Conservation (phyloP, 2,888 invertebrate genomes). For the Nycteola revayana region DNA sequence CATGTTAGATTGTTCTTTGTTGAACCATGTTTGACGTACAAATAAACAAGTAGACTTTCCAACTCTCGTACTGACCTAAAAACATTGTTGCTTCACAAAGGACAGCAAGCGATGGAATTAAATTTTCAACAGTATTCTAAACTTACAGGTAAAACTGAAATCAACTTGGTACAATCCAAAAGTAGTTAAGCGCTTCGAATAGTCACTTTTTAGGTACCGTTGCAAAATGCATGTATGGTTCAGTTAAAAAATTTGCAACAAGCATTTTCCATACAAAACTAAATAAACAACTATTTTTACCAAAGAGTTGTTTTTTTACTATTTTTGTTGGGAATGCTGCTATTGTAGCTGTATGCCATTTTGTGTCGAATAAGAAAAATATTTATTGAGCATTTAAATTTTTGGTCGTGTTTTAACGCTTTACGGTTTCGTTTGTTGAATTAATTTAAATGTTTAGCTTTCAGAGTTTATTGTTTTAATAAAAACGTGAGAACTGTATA, state of each 20-base stretch:
- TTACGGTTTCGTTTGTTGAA: too few species aligned
- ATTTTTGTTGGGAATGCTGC: slow-evolving; percentile 5
- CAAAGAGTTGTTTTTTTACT: too few species aligned
- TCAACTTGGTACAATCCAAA: neutral
- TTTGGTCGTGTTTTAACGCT: neutral
- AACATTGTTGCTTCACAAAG: neutral
- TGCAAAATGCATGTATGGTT: too few species aligned
- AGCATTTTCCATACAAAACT: too few species aligned
- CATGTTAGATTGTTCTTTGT: neutral
- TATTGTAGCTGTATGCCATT: slow-evolving; percentile 12
- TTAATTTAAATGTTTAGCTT: too few species aligned
- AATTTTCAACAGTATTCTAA: neutral
- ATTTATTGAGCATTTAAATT: slow-evolving; percentile 16
- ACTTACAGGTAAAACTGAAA: neutral
- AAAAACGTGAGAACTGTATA: too few species aligned
- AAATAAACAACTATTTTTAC: slow-evolving; percentile 1
- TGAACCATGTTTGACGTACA: slow-evolving; percentile 1
- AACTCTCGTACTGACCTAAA: neutral
- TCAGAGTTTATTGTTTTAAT: too few species aligned
- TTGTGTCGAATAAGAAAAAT: slow-evolving; percentile 12
- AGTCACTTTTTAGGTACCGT: too few species aligned
- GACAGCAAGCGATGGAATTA: neutral
- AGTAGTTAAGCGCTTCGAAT: too few species aligned
- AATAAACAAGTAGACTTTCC: neutral
- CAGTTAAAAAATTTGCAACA: too few species aligned